Evolutionary conservation across 2,797 vertebrate genomes (phyloP).

Genomic region (Melanotaenia parkinsoni): DNA sequence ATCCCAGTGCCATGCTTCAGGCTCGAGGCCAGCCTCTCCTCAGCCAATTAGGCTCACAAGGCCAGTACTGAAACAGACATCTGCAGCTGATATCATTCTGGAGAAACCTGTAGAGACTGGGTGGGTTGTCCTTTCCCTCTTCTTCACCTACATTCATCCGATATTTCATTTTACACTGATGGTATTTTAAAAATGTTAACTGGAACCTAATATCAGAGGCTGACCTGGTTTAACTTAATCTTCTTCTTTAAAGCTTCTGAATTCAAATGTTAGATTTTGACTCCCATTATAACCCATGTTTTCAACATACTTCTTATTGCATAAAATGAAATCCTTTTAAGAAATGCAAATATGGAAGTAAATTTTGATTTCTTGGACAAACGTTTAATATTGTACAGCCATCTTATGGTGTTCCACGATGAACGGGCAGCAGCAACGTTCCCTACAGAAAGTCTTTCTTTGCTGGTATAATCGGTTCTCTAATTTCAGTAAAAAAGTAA

Average conservation of each 20-base stretch:
- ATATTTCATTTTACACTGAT: constrained; percentile 11
- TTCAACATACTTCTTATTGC: constrained; percentile 6
- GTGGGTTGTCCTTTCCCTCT: constrained; percentile 78
- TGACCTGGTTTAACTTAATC: constrained; percentile 38
- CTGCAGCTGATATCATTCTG: constrained; percentile 79
- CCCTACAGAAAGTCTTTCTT: constrained; percentile 25
- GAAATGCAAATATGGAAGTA: neutral
- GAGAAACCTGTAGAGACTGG: constrained; percentile 82
- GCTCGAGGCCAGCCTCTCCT: constrained; percentile 80
- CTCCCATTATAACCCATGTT: constrained; percentile 9
- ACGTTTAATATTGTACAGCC: neutral
- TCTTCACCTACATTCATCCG: neutral
- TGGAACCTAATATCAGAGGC: constrained; percentile 10
- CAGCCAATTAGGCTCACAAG: constrained; percentile 88
- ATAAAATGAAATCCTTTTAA: constrained; percentile 12
- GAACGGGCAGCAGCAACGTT: constrained; percentile 7
- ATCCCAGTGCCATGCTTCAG: constrained; percentile 36
- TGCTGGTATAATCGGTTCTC: constrained; percentile 21
- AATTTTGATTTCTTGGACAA: constrained; percentile 7
- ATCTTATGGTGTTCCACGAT: neutral
- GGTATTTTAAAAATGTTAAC: constrained; percentile 19
- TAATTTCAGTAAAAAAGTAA: constrained; percentile 24
- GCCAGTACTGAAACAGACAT: constrained; percentile 54
- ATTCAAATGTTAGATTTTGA: constrained; percentile 27
- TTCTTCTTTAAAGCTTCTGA: neutral